Evolutionary conservation across 1,140 invertebrate species (phyloP).

Genomic region (Drosophila asahinai): DNA sequence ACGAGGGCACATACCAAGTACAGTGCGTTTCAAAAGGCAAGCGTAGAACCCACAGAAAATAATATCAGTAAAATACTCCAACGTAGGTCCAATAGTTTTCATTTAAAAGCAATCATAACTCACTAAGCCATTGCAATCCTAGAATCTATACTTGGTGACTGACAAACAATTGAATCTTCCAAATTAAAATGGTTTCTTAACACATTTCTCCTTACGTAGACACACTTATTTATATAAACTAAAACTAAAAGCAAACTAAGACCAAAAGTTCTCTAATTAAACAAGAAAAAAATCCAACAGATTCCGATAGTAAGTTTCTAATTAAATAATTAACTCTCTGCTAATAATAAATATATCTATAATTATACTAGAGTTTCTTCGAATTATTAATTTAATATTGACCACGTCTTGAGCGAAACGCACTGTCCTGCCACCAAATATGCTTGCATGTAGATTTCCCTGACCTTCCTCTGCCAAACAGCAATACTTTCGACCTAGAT

Average conservation of each 20-base stretch:
- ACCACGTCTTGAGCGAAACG: slow-evolving; percentile 28
- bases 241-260: neutral
- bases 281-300: neutral
- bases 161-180: slow-evolving; percentile 28
- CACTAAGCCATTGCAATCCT: slow-evolving; percentile 4
- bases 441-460: neutral
- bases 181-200: slow-evolving; percentile 6
- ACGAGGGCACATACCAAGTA: neutral
- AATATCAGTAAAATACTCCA: no score
- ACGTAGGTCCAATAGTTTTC: slow-evolving; percentile 8
- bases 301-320: slow-evolving; percentile 12
- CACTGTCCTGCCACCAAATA: slow-evolving; percentile 7
- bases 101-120: slow-evolving; percentile 3
- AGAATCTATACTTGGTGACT: slow-evolving; percentile 16
- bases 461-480: slow-evolving; percentile 1
- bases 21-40: slow-evolving; percentile 17
- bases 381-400: neutral
- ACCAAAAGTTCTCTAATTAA: neutral
- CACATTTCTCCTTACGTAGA: slow-evolving; percentile 6
- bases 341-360: neutral
- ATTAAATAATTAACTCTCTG: neutral
- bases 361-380: slow-evolving; percentile 8
- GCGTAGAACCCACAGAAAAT: neutral
- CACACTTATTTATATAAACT: slow-evolving; percentile 2
- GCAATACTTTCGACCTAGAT: slow-evolving; percentile 48